Evolutionary conservation across 2,113 vertebrate species (phyloP).

Genomic region (Polyodon spathula): DNA sequence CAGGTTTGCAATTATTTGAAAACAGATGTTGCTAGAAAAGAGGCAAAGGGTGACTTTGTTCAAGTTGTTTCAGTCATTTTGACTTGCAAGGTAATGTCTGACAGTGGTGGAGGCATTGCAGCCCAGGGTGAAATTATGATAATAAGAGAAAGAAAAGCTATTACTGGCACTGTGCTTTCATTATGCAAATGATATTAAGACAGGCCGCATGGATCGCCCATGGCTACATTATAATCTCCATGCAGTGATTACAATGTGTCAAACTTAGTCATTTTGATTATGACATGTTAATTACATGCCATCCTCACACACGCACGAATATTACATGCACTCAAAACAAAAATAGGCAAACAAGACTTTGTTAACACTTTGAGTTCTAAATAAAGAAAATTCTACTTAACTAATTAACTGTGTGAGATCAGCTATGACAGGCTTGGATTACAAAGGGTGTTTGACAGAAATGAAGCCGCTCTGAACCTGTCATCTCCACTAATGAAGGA

Average conservation of each 20-base stretch:
- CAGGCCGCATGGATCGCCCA: constrained; percentile 79
- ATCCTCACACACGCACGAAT: constrained; percentile 88
- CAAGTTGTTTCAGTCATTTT: constrained; percentile 42
- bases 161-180: constrained; percentile 97
- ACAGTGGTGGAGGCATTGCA: constrained; percentile 71
- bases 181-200: constrained; percentile 99
- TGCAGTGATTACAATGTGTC: constrained; percentile 97
- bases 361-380: constrained; percentile 26
- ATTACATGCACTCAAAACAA: constrained; percentile 72
- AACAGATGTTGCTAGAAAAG: constrained; percentile 1
- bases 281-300: constrained; percentile 99
- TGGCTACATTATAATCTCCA: constrained; percentile 92
- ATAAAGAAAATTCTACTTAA: constrained; percentile 32
- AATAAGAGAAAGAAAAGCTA: constrained; percentile 98
- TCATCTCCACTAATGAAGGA: neutral
- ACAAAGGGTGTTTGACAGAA: neutral
- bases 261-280: constrained; percentile 98
- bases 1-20: neutral
- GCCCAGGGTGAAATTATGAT: constrained; percentile 99
- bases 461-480: neutral
- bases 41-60: constrained; percentile 59
- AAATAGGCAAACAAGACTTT: constrained; percentile 52
- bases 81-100: constrained; percentile 64
- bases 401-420: constrained; percentile 27
- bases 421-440: constrained; percentile 8